Evolutionary conservation across 2,113 vertebrate species (phyloP), one percentile per base, ranked within the genome.

Genomic region (Pterocles burchelli): DNA sequence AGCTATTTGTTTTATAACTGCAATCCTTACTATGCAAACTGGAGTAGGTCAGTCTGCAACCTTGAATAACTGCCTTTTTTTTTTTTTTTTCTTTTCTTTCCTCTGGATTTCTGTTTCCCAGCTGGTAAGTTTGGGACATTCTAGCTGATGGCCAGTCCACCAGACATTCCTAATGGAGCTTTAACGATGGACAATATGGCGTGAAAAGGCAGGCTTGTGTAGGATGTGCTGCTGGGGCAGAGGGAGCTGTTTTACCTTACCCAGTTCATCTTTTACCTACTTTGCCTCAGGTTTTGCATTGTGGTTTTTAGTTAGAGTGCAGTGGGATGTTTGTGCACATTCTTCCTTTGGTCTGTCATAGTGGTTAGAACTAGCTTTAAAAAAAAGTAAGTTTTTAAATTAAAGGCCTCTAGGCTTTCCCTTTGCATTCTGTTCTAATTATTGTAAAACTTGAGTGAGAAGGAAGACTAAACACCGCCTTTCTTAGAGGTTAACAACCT

Each of bases 41-140:
- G 66, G 92, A 91, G 93, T 74, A 95, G 75, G 94, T 94, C 92
- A 90, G 5, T 43, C 71, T 84, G 63, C 75, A 88, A 36, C 79
- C 88, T 95, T 74, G 82, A 87, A 14, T 46, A 91, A 88, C 54
- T 76, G 33, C 3, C 8, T 17, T 11, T 33, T 5, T 17, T n/a
- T 28, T 33, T 26, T 26, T 25, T 34, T 55, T 25, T 46, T 29
- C 48, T 22, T 29, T 15, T 2, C 6, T 52, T 52, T 6, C 1
- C 13, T 29, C 55, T 74, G 59, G 75, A 55, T 57, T 80, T 57
- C 17, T 65, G 45, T 92, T 85, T 94, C 46, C 85, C 55, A 71
- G 51, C 55, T 76, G 79, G 51, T 49, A 31, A 51, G 31, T 36
- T 67, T 82, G 72, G 75, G 71, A 14, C 1, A 1, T 63, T 89